These are phyloP conservation scores for Recurvirostra avosetta DNA, from an alignment of 2,113 vertebrate species.

Conservation along the genomic window DNA sequence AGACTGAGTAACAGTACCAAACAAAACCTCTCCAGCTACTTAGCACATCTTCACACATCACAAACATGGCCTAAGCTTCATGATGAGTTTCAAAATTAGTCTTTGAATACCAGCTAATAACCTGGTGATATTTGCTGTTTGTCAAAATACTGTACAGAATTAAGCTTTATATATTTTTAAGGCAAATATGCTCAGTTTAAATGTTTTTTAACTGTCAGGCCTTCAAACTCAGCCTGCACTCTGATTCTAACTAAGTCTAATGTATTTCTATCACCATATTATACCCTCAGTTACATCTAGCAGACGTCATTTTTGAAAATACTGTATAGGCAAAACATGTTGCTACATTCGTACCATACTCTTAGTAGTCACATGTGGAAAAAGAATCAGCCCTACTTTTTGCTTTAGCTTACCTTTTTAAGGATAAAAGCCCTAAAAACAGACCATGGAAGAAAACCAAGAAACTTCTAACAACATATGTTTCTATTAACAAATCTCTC, in stretches of 20 bases:
- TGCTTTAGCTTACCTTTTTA: not conserved
- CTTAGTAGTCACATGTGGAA: not conserved
- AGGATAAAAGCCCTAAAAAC: not conserved
- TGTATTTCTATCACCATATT: not conserved
- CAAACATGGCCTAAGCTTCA: not conserved
- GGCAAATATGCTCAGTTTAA: not conserved
- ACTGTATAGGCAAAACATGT: not conserved
- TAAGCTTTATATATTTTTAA: not conserved
- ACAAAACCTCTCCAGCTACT: not conserved
- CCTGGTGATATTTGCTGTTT: not conserved
- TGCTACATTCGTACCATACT: not conserved
- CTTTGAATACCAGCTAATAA: not conserved
- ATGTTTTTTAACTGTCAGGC: not conserved
- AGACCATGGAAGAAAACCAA: not conserved
- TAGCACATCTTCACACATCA: not conserved
- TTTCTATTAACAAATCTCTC: too few relatives aligned
- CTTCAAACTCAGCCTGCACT: not conserved
- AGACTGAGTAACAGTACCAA: not conserved
- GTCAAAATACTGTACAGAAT: not conserved
- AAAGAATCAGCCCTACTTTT: not conserved
- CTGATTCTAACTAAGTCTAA: not conserved
- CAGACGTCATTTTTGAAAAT: not conserved
- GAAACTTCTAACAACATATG: not conserved
- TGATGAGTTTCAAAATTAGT: not conserved
- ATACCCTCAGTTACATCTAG: not conserved